These are phyloP conservation scores for Rousettus leschenaultii DNA, from an alignment of 2,113 vertebrate species.

Conservation along the genomic window DNA sequence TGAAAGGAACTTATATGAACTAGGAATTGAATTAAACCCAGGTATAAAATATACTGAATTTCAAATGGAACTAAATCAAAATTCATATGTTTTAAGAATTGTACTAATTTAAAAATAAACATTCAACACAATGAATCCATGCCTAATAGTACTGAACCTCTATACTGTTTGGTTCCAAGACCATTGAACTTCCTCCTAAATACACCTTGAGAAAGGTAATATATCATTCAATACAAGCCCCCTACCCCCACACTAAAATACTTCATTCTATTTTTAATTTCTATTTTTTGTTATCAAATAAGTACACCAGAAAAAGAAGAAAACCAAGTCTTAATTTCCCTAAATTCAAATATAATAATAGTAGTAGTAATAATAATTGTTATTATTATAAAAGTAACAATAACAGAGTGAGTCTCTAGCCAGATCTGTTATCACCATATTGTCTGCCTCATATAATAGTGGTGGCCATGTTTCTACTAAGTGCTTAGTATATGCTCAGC, in stretches of 20 bases:
- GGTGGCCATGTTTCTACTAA: not conserved
- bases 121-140: not conserved
- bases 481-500: not conserved
- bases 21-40: not conserved
- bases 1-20: no score
- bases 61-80: not conserved
- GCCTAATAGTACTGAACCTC: not conserved
- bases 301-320: not conserved
- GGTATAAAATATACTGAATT: not conserved
- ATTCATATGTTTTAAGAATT: not conserved
- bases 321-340: not conserved
- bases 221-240: not conserved
- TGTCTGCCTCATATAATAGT: not conserved
- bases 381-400: not conserved
- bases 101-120: not conserved
- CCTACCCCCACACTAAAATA: not conserved
- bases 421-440: not conserved
- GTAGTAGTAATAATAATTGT: not conserved
- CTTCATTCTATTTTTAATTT: conserved; percentile 10
- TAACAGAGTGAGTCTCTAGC: not conserved
- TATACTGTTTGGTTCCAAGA: not conserved
- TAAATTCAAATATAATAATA: not conserved
- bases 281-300: not conserved
- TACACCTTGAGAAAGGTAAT: not conserved
- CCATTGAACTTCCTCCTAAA: not conserved